A percentile compares a stretch with the other conserved stretches of the same genome.
Evolutionary conservation across 2,113 vertebrate species (phyloP).

Genomic region (Apistogramma diplotaenia): DNA sequence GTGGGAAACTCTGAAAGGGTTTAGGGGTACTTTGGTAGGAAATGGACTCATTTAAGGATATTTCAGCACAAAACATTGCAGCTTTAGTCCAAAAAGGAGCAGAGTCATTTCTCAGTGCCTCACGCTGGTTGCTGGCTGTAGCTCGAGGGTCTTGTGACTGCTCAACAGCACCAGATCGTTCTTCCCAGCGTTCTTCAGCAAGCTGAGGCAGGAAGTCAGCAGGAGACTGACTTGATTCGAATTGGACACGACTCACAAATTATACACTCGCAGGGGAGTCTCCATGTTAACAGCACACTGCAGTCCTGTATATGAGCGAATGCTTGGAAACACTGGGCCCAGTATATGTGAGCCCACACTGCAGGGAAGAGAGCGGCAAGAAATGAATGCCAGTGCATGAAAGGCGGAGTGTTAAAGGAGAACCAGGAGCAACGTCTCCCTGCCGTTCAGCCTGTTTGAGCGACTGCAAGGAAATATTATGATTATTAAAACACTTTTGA

Average conservation of each 20-base stretch:
- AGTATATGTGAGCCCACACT: slow-evolving; percentile 43
- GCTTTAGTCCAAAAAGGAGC: background rate
- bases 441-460: slow-evolving; percentile 19
- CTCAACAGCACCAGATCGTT: slow-evolving; percentile 18
- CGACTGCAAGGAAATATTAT: slow-evolving; percentile 36
- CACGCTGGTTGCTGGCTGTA: background rate
- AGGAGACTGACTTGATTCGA: slow-evolving; percentile 46
- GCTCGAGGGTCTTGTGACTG: slow-evolving; percentile 15
- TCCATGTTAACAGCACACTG: slow-evolving; percentile 56
- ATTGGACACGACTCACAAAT: slow-evolving; percentile 65
- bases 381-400: slow-evolving; percentile 29
- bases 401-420: slow-evolving; percentile 49
- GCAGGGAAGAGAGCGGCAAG: slow-evolving; percentile 34
- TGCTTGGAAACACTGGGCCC: slow-evolving; percentile 46
- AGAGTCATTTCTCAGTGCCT: background rate
- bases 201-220: slow-evolving; percentile 54
- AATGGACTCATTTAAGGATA: background rate
- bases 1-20: background rate
- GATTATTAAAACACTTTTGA: slow-evolving; percentile 48
- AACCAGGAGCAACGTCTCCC: slow-evolving; percentile 15
- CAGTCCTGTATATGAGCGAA: slow-evolving; percentile 39
- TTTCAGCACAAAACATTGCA: background rate
- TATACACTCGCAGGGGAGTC: slow-evolving; percentile 47
- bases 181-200: slow-evolving; percentile 39
- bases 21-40: background rate